phyloP scores from a whole-genome alignment of 2,113 vertebrate species.

The Calonectris borealis region DNA sequence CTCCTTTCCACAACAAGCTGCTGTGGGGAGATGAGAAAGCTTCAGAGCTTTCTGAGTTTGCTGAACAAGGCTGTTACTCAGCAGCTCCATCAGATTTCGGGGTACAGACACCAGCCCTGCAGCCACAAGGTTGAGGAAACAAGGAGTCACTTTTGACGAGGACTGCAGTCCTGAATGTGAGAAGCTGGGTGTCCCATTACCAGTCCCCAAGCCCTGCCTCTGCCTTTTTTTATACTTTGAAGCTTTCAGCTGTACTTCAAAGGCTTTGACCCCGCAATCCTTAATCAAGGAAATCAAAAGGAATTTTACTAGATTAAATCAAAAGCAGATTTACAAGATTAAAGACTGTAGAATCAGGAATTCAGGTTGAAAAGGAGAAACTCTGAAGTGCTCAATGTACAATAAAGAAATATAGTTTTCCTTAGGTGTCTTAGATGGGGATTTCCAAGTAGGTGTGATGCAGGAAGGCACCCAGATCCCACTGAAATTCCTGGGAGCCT shows the following conservation, averaged over 20 bases:
- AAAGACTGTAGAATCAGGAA: conserved; percentile 10
- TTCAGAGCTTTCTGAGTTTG: background rate
- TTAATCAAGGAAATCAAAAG: conserved; percentile 40
- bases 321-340: conserved; percentile 40
- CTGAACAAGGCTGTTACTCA: background rate
- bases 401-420: background rate
- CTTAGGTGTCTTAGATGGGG: background rate
- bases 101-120: background rate
- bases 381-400: background rate
- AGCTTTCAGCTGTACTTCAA: conserved; percentile 16
- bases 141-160: background rate
- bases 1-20: background rate
- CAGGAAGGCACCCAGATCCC: background rate
- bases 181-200: background rate
- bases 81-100: background rate
- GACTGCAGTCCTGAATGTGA: background rate
- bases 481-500: background rate
- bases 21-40: background rate
- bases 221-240: background rate
- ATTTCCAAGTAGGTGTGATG: background rate
- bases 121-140: background rate
- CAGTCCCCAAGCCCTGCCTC: background rate
- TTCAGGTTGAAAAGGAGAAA: conserved; percentile 22
- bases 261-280: background rate
- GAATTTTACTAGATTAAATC: conserved; percentile 44